Percentiles rank a stretch among this genome's conserved stretches.
Conservation (phyloP, 1,140 invertebrate genomes). For the Trachelipus rathkii region DNA sequence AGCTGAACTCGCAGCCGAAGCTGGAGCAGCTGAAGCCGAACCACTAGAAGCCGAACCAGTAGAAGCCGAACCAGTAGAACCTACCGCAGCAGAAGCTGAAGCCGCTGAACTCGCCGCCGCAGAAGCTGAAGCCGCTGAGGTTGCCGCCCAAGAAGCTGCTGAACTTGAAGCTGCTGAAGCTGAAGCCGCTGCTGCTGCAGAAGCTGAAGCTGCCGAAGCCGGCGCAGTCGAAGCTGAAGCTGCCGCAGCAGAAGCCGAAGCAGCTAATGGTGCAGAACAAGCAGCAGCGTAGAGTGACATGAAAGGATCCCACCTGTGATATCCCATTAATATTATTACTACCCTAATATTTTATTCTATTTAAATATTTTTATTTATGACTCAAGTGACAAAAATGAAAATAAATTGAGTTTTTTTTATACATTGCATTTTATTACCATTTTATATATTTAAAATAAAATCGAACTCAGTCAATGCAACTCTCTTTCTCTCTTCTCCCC, state of each 20-base stretch:
- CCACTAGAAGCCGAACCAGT: background rate
- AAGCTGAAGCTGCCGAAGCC: conserved; percentile 25
- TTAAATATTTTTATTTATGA: no score
- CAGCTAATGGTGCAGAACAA: conserved; percentile 18
- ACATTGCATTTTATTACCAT: no score
- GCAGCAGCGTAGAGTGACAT: no score
- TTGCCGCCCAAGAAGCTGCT: conserved; percentile 18
- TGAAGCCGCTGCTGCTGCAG: background rate
- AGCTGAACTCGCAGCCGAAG: conserved; percentile 23
- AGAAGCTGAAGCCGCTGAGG: conserved; percentile 19
- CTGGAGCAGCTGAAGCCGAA: conserved; percentile 16
- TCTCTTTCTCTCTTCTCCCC: no score
- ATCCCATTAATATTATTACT: no score
- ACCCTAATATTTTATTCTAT: no score
- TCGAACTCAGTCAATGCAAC: no score
- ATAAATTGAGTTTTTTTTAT: no score
- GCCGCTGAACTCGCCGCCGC: conserved; percentile 9
- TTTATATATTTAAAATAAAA: no score
- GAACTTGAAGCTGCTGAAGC: conserved; percentile 19
- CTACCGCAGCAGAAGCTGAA: conserved; percentile 13
- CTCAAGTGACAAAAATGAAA: no score
- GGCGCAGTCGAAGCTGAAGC: conserved; percentile 17
- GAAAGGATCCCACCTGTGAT: no score
- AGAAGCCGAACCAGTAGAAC: conserved; percentile 19
- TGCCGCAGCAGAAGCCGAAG: conserved; percentile 17